Base-by-base conservation (phyloP, 2,113 vertebrate species). In the Colius striatus region DNA sequence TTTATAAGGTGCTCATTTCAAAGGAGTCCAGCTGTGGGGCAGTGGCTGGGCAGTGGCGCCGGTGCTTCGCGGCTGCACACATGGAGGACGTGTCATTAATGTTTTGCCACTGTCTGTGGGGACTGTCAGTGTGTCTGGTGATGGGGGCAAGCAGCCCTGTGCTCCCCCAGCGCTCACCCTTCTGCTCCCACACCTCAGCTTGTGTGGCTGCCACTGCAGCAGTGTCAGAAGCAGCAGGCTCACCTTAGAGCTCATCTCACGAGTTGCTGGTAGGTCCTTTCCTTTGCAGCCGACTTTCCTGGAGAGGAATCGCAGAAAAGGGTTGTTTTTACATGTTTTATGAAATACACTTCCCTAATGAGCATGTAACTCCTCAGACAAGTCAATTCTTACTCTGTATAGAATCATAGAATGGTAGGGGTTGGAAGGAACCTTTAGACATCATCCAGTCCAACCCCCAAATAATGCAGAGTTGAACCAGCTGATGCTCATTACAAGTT, bases 1-100 rank as follows among this genome's bases (percentile, higher is more conserved):
- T 97, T 97, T 97, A 73, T 97, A 97, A 95, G 65, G 96, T 96
- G 94, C 92, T 58, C 76, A 92, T 89, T 94, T 86, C 81, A 95
- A 97, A 78, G 92, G 70, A 93, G 85, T 71, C 94, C 79, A 86
- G 84, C 20, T 10, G 29, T 78, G 50, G 72, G 57, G 86, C 87
- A 45, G 5, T 9, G 81, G 51, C 82, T 68, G 47, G 87, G 82
- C 68, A 78, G 41, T 34, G 36, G 27, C 89, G 80, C 84, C 74
- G 13, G 76, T 87, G 94, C 94, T 95, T 75, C 83, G 90, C 5
- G 14, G 77, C 97, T 97, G 93, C 97, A 95, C 92, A 96, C 96
- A 68, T 87, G 34, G 48, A 85, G 84, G 91, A 65, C 91, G n/a
- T 94, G 92, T 96, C 93, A 98, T 97, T 98, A 98, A 98, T 98